These are phyloP conservation scores for Serilophus lunatus DNA, from an alignment of 2,113 vertebrate genomes.

Conservation along the genomic window DNA sequence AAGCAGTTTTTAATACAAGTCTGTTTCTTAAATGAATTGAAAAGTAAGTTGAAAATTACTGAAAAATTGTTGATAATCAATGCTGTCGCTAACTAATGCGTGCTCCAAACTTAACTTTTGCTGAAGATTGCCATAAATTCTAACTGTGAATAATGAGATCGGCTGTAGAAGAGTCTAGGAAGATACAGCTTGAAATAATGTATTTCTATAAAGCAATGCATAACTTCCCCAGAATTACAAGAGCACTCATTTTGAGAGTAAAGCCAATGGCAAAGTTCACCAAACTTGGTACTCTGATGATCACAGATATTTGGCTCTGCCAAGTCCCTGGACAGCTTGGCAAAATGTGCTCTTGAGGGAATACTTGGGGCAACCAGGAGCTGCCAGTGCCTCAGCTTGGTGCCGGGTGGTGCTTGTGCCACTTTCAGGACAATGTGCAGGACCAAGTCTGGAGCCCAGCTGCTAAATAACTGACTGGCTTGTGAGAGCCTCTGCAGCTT, in stretches of 20 bases:
- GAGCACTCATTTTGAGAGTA: not conserved
- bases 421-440: rapidly evolving
- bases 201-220: not conserved
- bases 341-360: not conserved
- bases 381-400: not conserved
- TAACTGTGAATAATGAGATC: not conserved
- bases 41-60: not conserved
- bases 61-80: not conserved
- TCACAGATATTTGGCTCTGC: not conserved
- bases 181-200: not conserved
- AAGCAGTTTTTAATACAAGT: not conserved
- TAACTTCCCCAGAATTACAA: not conserved
- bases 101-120: not conserved
- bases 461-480: not conserved
- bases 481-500: not conserved
- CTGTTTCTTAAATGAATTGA: not conserved
- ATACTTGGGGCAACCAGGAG: not conserved
- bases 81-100: not conserved
- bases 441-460: not conserved
- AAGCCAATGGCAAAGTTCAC: not conserved
- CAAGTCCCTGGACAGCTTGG: not conserved
- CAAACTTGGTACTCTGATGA: not conserved
- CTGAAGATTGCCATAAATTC: not conserved
- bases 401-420: not conserved
- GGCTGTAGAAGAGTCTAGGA: not conserved